Evolutionary conservation across 2,888 invertebrate genomes (phyloP).

Genomic region (Nematopogon swammerdamellus): DNA sequence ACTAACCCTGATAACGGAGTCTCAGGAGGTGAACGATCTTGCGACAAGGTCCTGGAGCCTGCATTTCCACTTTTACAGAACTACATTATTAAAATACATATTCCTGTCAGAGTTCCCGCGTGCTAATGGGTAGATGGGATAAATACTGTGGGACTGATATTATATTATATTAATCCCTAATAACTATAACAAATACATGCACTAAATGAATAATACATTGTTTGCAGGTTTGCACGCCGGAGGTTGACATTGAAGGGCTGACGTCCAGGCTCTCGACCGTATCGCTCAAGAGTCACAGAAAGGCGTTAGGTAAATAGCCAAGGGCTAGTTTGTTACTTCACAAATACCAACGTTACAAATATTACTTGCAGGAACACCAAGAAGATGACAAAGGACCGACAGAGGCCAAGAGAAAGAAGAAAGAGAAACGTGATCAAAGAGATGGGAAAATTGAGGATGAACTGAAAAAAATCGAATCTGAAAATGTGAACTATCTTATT

Average conservation of each 20-base stretch:
- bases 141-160: no score
- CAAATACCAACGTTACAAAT: constrained; percentile 39
- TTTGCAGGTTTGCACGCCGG: constrained; percentile 32
- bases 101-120: no score
- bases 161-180: no score
- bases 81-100: no score
- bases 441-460: constrained; percentile 7
- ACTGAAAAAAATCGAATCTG: constrained; percentile 3
- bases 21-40: no score
- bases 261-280: constrained; percentile 49
- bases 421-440: constrained; percentile 11
- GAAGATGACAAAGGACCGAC: constrained; percentile 11
- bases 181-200: no score
- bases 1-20: no score
- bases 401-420: constrained; percentile 4
- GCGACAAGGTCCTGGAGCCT: no score
- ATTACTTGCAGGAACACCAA: constrained; percentile 44
- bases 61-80: no score
- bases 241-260: constrained; percentile 41
- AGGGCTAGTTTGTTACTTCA: constrained; percentile 19
- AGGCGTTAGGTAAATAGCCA: constrained; percentile 50
- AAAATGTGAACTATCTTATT: background rate
- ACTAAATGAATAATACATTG: constrained; percentile 8
- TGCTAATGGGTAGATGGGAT: no score
- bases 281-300: constrained; percentile 39